Percentiles rank a stretch among this genome's conserved stretches.
phyloP scores from a whole-genome alignment of 2,888 invertebrate species.

The Acleris emargana region DNA sequence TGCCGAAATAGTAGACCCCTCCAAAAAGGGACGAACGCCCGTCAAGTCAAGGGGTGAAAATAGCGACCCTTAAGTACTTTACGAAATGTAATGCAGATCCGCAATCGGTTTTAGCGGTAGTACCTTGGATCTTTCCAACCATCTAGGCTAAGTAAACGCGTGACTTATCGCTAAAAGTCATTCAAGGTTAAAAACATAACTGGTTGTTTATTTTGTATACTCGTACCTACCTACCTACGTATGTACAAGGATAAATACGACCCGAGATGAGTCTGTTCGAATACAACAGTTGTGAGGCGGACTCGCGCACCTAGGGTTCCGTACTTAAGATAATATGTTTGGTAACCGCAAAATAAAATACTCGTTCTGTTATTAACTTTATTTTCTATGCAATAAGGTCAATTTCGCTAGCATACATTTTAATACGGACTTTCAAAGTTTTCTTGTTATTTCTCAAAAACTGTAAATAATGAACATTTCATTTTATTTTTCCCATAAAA shows the following conservation, averaged over 20 bases:
- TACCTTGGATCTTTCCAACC: neutral
- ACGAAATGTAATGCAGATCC: slow-evolving; percentile 3
- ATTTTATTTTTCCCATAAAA: too few species aligned
- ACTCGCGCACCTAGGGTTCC: too few species aligned
- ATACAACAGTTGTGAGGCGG: slow-evolving; percentile 9
- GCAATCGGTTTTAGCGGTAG: slow-evolving; percentile 1
- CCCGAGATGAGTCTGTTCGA: slow-evolving; percentile 2
- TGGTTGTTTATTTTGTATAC: slow-evolving; percentile 33
- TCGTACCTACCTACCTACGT: too few species aligned
- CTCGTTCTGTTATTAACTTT: too few species aligned
- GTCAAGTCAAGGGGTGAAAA: slow-evolving; percentile 23
- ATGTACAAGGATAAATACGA: slow-evolving; percentile 23
- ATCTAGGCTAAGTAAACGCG: slow-evolving; percentile 7
- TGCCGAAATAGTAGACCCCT: slow-evolving; percentile 30
- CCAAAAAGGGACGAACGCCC: slow-evolving; percentile 14
- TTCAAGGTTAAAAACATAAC: slow-evolving; percentile 32
- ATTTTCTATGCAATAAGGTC: too few species aligned
- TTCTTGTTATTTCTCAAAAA: too few species aligned
- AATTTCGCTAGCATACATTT: too few species aligned
- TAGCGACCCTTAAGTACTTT: slow-evolving; percentile 17
- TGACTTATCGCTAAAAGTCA: slow-evolving; percentile 29
- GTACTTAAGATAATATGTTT: too few species aligned
- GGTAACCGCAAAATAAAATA: too few species aligned
- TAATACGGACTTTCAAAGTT: too few species aligned
- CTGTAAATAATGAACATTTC: too few species aligned